These are phyloP conservation scores for Limanda limanda DNA, from an alignment of 2,113 vertebrate species.

Conservation along the genomic window DNA sequence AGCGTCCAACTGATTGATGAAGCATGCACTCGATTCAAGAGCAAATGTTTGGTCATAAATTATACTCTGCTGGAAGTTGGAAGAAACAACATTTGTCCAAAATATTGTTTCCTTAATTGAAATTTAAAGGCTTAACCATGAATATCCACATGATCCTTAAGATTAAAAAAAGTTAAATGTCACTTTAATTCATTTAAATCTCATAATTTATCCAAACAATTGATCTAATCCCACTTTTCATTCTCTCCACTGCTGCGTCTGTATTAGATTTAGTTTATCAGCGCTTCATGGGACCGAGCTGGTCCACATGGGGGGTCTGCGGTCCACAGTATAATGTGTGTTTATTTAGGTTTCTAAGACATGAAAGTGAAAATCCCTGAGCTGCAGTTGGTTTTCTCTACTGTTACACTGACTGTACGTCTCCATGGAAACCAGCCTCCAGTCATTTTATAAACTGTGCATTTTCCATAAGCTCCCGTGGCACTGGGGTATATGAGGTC, in stretches of 20 bases:
- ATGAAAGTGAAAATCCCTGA: slow-evolving; percentile 67
- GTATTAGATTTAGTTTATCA: slow-evolving; percentile 46
- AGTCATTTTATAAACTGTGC: slow-evolving; percentile 53
- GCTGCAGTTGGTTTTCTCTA: slow-evolving; percentile 61
- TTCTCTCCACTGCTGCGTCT: slow-evolving; percentile 6
- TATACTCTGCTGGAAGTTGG: no score
- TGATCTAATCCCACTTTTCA: slow-evolving; percentile 30
- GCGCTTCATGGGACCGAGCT: slow-evolving; percentile 20
- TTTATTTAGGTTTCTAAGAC: slow-evolving; percentile 67
- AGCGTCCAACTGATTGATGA: no score
- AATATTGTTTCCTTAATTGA: no score
- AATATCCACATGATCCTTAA: background rate
- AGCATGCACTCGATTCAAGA: no score
- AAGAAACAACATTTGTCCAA: no score
- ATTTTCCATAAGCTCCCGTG: slow-evolving; percentile 42
- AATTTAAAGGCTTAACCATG: no score
- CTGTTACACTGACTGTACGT: slow-evolving; percentile 53
- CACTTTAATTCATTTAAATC: slow-evolving; percentile 33
- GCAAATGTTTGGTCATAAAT: no score
- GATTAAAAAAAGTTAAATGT: slow-evolving; percentile 9
- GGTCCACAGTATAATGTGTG: slow-evolving; percentile 49
- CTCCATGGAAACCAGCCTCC: slow-evolving; percentile 41
- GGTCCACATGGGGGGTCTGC: slow-evolving; percentile 55
- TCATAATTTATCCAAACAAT: slow-evolving; percentile 39
- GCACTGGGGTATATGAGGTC: slow-evolving; percentile 27